phyloP scores from a whole-genome alignment of 2,113 vertebrate species.

The Lutjanus erythropterus region DNA sequence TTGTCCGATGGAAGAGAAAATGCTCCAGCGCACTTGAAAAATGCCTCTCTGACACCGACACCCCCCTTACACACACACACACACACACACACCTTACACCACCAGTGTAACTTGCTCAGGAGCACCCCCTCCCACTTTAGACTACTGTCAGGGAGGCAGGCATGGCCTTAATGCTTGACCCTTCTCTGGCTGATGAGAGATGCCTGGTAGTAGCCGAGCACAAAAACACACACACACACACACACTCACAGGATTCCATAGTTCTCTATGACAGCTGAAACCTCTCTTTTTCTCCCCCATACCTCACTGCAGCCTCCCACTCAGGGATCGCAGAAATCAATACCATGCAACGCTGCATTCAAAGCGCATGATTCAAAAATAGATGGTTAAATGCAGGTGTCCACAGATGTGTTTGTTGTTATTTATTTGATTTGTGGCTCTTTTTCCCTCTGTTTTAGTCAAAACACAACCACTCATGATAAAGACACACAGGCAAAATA shows the following conservation, averaged over 20 bases:
- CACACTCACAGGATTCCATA: constrained; percentile 46
- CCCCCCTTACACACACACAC: constrained; percentile 14
- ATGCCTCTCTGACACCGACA: constrained; percentile 60
- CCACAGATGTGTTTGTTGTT: constrained; percentile 1
- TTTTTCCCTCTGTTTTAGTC: neutral
- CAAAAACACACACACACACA: constrained; percentile 42
- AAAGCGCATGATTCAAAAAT: constrained; percentile 22
- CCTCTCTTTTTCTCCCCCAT: constrained; percentile 16
- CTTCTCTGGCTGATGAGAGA: constrained; percentile 59
- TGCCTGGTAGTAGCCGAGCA: constrained; percentile 32
- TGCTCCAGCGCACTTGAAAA: constrained; percentile 79
- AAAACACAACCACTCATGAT: neutral
- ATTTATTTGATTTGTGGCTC: constrained; percentile 38
- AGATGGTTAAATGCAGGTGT: constrained; percentile 15
- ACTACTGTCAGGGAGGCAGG: constrained; percentile 56
- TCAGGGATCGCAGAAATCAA: constrained; percentile 40
- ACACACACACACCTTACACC: constrained; percentile 31
- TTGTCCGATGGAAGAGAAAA: constrained; percentile 57
- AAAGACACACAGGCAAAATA: constrained; percentile 3
- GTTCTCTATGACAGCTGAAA: constrained; percentile 62
- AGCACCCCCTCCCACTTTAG: constrained; percentile 25
- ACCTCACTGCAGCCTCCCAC: neutral
- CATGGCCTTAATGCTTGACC: constrained; percentile 70
- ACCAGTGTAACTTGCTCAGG: constrained; percentile 35
- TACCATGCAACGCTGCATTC: constrained; percentile 41